These are phyloP conservation scores for Eledone cirrhosa DNA, from an alignment of 2,888 invertebrate genomes.

Conservation along the genomic window DNA sequence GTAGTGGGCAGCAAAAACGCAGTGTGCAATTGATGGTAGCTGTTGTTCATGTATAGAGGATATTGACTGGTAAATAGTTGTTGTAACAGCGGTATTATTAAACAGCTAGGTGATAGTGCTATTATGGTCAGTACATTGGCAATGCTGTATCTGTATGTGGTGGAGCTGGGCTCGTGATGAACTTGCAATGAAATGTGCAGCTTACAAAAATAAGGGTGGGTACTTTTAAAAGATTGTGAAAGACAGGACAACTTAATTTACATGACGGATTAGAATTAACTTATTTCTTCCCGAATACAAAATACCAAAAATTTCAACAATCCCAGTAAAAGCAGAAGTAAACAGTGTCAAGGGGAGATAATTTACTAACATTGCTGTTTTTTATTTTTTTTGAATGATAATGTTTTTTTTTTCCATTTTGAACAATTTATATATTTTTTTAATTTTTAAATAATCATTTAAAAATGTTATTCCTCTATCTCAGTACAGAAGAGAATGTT, in stretches of 20 bases:
- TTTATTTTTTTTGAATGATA: not conserved
- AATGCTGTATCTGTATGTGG: not conserved
- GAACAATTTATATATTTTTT: no score
- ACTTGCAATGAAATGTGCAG: conserved; percentile 25
- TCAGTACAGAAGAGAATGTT: conserved; percentile 4
- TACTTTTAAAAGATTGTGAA: conserved; percentile 15
- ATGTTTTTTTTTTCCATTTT: not conserved
- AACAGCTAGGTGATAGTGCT: no score
- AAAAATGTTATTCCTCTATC: not conserved
- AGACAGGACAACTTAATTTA: conserved; percentile 26
- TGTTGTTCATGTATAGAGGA: no score
- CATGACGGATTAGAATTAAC: not conserved
- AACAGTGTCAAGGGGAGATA: conserved; percentile 10
- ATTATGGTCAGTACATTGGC: not conserved
- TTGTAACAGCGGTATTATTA: no score
- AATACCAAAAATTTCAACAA: conserved; percentile 29
- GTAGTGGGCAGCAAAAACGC: not conserved
- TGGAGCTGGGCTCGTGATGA: conserved; percentile 10
- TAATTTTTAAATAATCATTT: no score
- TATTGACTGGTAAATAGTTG: no score
- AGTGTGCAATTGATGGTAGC: not conserved
- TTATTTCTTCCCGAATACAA: conserved; percentile 24
- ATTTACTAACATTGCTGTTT: not conserved
- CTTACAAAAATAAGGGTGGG: conserved; percentile 30
- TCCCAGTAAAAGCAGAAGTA: conserved; percentile 21